Evolutionary conservation across 1,140 invertebrate genomes (phyloP).

Genomic region (Teleogryllus occipitalis): DNA sequence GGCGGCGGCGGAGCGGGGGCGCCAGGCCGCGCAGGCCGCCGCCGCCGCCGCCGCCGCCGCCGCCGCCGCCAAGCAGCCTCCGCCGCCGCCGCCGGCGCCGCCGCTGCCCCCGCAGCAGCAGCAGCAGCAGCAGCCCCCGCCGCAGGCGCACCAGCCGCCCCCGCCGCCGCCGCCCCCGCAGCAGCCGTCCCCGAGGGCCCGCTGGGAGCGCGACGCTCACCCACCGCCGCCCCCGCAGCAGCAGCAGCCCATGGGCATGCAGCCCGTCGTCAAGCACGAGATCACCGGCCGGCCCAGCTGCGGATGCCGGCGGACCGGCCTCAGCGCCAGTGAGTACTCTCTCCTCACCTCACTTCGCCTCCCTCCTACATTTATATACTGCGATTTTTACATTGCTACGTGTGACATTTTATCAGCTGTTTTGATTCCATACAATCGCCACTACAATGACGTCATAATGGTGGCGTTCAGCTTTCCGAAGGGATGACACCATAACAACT

Average conservation of each 20-base stretch:
- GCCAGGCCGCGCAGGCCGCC: no score
- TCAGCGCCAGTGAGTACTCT: constrained; percentile 11
- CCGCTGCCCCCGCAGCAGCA: background rate
- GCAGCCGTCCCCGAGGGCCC: background rate
- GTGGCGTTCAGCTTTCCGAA: no score
- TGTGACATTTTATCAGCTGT: no score
- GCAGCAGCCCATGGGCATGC: background rate
- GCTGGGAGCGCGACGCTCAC: constrained; percentile 12
- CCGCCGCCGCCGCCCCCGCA: no score
- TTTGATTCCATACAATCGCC: no score
- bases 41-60: no score
- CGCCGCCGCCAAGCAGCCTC: no score
- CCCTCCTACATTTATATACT: background rate
- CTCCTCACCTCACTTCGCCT: background rate
- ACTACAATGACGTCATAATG: no score
- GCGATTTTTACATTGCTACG: no score
- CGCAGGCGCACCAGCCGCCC: background rate
- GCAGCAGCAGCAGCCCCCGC: background rate
- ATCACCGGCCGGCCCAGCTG: constrained; percentile 13
- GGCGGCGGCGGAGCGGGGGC: no score
- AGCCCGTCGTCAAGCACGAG: constrained; percentile 16
- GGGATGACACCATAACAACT: no score
- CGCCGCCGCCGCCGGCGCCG: no score
- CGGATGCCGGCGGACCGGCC: constrained; percentile 3
- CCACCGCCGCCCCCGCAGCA: background rate